Conservation (phyloP, 2,113 vertebrate species). For the Gallinago jamesoni region DNA sequence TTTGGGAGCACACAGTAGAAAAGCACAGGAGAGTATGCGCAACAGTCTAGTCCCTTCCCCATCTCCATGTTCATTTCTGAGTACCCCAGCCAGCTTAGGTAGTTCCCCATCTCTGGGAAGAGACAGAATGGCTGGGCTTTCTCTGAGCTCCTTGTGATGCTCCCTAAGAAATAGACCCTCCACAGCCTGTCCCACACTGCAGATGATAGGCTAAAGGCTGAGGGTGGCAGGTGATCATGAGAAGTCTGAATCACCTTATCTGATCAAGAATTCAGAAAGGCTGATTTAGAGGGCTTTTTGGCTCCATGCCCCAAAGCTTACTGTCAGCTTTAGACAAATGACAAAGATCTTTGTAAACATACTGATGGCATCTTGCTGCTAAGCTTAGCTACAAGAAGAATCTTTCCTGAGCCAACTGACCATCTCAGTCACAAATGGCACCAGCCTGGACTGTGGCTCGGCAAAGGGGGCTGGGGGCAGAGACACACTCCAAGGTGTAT, state of each 20-base stretch:
- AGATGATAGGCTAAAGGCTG: background rate
- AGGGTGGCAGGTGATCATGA: background rate
- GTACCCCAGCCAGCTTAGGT: background rate
- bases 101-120: background rate
- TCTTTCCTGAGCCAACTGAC: background rate
- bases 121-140: background rate
- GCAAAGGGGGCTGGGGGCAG: background rate
- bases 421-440: background rate
- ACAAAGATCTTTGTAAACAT: background rate
- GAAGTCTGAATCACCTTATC: background rate
- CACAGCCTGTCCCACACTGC: background rate
- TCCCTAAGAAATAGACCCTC: background rate
- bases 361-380: fast-evolving
- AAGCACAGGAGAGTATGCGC: fast-evolving
- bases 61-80: background rate
- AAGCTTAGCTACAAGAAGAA: background rate
- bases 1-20: background rate
- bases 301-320: background rate
- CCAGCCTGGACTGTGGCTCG: background rate
- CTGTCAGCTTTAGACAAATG: background rate
- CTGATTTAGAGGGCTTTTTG: background rate
- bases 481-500: background rate
- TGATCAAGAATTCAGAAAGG: background rate
- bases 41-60: background rate
- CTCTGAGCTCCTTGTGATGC: background rate